phyloP scores from a whole-genome alignment of 2,113 vertebrate genomes.

The Eolophus roseicapilla region DNA sequence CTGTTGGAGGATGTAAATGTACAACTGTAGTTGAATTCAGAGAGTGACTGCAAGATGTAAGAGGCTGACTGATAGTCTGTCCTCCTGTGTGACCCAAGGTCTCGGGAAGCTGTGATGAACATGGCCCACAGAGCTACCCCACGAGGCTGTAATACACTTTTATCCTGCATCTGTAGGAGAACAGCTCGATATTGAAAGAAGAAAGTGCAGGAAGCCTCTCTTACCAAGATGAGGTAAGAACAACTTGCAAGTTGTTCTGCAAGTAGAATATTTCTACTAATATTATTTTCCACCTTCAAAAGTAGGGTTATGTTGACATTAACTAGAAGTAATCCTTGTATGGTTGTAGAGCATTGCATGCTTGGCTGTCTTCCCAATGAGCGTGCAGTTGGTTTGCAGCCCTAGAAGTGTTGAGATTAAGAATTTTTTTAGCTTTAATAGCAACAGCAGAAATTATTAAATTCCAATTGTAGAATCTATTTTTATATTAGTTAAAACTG shows the following conservation, averaged over 20 bases:
- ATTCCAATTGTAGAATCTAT: not conserved
- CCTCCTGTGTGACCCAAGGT: fast-evolving
- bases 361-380: not conserved
- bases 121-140: not conserved
- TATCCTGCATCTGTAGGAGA: not conserved
- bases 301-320: not conserved
- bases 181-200: not conserved
- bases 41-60: not conserved
- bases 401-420: not conserved
- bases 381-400: not conserved
- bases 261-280: not conserved
- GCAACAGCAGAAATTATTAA: not conserved
- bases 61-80: not conserved
- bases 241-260: not conserved
- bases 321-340: not conserved
- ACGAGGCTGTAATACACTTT: fast-evolving
- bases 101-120: not conserved
- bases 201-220: not conserved
- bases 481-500: not conserved
- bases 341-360: not conserved
- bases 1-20: not conserved
- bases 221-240: not conserved
- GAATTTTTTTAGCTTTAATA: not conserved
- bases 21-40: not conserved
- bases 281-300: not conserved